A percentile compares a stretch with the other conserved stretches of the same genome.
Conservation (phyloP, 1,140 invertebrate species). For the Drosophila mojavensis region DNA sequence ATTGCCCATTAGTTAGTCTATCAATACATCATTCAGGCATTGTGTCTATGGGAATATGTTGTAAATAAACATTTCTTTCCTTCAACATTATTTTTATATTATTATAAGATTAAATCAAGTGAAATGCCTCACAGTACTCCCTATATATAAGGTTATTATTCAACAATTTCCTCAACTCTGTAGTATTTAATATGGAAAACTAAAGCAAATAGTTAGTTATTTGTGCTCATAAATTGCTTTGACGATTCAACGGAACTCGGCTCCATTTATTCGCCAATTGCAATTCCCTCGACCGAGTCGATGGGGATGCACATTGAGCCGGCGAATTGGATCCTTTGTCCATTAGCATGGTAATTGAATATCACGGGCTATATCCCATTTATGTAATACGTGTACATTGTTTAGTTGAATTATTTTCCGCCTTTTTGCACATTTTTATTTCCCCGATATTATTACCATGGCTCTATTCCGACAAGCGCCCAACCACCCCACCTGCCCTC, state of each 20-base stretch:
- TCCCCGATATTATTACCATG: slow-evolving; percentile 72
- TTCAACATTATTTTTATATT: no score
- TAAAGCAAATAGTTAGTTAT: not conserved
- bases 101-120: no score
- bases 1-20: no score
- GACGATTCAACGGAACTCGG: not conserved
- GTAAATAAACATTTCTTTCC: no score
- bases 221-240: not conserved
- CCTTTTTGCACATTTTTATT: slow-evolving; percentile 79
- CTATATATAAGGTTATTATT: no score
- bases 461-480: slow-evolving; percentile 22
- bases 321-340: slow-evolving; percentile 30
- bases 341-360: slow-evolving; percentile 75
- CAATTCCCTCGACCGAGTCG: not conserved
- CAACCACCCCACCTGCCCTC: not conserved
- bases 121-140: no score
- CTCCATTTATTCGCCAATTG: slow-evolving; percentile 5
- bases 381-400: slow-evolving; percentile 82
- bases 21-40: no score
- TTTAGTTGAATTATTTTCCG: slow-evolving; percentile 82
- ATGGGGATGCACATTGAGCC: not conserved
- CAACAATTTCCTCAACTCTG: no score
- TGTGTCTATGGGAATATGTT: no score
- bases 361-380: slow-evolving; percentile 73
- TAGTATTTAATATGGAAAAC: not conserved